These are phyloP conservation scores for Pemphigus obesinymphae DNA, from an alignment of 1,140 invertebrate genomes.

Conservation along the genomic window DNA sequence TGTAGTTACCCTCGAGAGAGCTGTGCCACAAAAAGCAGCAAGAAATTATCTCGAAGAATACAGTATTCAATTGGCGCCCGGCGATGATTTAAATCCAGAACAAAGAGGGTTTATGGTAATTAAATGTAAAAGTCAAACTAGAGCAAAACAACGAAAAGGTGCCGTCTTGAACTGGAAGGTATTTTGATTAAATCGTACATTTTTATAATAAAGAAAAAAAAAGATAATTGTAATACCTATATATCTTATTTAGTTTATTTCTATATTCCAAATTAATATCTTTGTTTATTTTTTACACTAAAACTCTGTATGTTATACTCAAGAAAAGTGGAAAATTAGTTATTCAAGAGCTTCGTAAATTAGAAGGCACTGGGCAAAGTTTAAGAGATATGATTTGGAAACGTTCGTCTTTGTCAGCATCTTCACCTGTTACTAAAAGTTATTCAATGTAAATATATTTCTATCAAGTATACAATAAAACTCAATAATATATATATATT, in stretches of 20 bases:
- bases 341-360: constrained; percentile 72
- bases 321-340: constrained; percentile 83
- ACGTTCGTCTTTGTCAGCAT: constrained; percentile 64
- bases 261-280: too few species aligned
- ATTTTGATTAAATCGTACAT: too few species aligned
- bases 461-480: not conserved
- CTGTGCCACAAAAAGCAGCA: constrained; percentile 81
- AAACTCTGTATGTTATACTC: not conserved
- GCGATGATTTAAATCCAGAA: constrained; percentile 74
- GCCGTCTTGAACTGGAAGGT: constrained; percentile 97
- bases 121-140: constrained; percentile 92
- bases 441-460: not conserved
- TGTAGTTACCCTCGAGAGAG: constrained; percentile 88
- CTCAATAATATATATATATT: not conserved
- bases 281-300: not conserved
- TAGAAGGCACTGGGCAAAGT: constrained; percentile 80
- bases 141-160: constrained; percentile 93
- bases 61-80: constrained; percentile 82
- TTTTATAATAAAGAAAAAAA: too few species aligned
- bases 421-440: constrained; percentile 62
- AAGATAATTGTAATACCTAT: too few species aligned
- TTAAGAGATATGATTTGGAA: constrained; percentile 83
- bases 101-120: constrained; percentile 95
- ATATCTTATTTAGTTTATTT: too few species aligned
- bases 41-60: constrained; percentile 90